Evolutionary conservation across 2,113 vertebrate genomes (phyloP), one percentile per base, ranked within the genome.

Genomic region (Anser brachyrhynchus): DNA sequence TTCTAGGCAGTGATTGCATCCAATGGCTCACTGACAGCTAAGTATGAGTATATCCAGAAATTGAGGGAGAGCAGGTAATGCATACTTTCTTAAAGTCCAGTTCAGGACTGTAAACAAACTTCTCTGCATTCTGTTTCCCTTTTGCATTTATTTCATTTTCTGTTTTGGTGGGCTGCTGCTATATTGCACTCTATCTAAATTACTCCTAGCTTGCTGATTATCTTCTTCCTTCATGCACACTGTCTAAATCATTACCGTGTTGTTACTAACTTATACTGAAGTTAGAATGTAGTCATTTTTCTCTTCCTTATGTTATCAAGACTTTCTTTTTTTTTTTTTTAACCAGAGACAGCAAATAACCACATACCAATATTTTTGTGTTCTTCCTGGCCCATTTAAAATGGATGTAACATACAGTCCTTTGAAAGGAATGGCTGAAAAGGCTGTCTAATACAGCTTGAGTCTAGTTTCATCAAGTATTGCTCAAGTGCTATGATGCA

Each of bases 1-100:
- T 98, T 74, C 17, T 96, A 99, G 99, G 99, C 99, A 95, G 98
- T 99, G 94, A 99, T 99, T 97, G 98, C 99, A 49, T 99, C 99
- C 67, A 99, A 99, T 54, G 99, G 99, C 92, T 97, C 88, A n/a
- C 97, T 99, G 93, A 98, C 99, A 94, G 97, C 99, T 16, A 99
- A 99, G 94, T 99, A 99, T 97, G 98, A 99, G 89, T 99, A 99
- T 95, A 99, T 99, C 72, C 98, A 99, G 97, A 99, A 98, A 94
- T 93, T 99, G 61, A 98, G 99, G 86, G 98, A 99, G 66, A 98
- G 80, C 97, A 99, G 98, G 99, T 99, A 98, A 96, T 95, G 67
- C 93, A 73, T 89, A 87, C 9, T 26, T 75, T 84, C 18, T 78
- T 65, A 31, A 84, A 87, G 18, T 82, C 73, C 81, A 44, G 9